Evolutionary conservation across 2,888 invertebrate genomes (phyloP), one percentile per base, ranked within the genome.

Genomic region (Allacma fusca): DNA sequence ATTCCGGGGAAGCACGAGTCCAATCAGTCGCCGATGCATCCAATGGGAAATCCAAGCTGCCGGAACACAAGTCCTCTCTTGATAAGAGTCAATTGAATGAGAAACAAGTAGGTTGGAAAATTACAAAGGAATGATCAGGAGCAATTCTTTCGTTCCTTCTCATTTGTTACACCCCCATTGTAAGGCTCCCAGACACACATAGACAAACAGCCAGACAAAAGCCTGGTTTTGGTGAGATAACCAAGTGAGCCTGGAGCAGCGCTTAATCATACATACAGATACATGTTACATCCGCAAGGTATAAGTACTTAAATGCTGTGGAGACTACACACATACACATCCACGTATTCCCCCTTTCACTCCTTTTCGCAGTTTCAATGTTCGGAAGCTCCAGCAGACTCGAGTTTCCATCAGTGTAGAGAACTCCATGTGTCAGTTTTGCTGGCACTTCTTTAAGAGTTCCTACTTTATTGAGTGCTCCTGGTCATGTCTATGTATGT

Each of bases 51-150:
- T 75, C 69, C 69, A 70, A 76, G 64, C 69, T 44, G 43, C 69
- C 70, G 76, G 76, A 70, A 76, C 69, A 76, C 64, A 69, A 69
- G 70, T 34, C 59, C 70, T 62, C 76, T 70, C 70, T 64, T 69
- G 76, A 76, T 76, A 77, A 77, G 77, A 73, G 72, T 77, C 77
- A 73, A 57, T 73, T 75, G 72, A 74, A 78, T 75, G 74, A 78
- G 75, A 78, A 78, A 78, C 78, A 78, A 78, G 78, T 78, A 78
- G 78, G 78, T 71, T 67, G 75, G 77, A 75, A 75, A 78, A 78
- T 78, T 78, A 73, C 76, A 43, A 69, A 69, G 70, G 76, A 76
- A 76, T 76, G 70, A 76, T 76, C 69, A 76, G 76, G 57, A 70
- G 21, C 68, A 23, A 76, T 76, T 76, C 62, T 43, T 70, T 57